Base-by-base conservation (phyloP, 1,140 invertebrate genomes). In the Drosophila navojoa region DNA sequence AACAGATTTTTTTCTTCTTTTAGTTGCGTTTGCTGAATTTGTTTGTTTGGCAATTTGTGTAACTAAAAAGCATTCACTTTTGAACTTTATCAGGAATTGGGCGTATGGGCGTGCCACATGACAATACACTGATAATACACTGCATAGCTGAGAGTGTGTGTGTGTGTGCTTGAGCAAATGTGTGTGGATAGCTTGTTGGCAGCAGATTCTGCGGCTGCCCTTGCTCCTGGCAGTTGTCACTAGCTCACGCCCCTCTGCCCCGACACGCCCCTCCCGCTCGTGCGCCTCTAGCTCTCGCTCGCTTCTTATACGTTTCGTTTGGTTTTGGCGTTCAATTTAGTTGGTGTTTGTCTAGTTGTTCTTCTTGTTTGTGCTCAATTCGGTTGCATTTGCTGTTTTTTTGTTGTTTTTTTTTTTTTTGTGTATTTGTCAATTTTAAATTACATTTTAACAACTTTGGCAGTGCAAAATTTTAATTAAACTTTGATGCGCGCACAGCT, bases 21-120 rank as follows among this genome's bases (percentile, higher is more conserved):
- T 50, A 59, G 52, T 42, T 59, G 61, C 32, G 38, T 58, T 70
- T 64, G 61, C 58, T 55, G 58, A 62, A 87, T 81, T 79, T 79
- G 76, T 87, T 87, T 87, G 82, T 87, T 86, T 82, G 79, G 72
- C 79, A 87, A 87, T 87, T 87, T 87, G 82, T 74, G 79, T 78
- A 87, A 82, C 82, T 82, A 87, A 87, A 87, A 87, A 82, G 82
- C 79, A 82, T 79, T 87, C 76, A 87, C 82, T 87, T 87, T 82
- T 87, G 69, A 87, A 79, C 82, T 87, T 87, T 87, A 87, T 81
- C 76, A 76, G 71, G 59, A 66, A 42, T 42, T 53, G 62, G 67
- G 70, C 53, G 38, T 44, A 22, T 67, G 42, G 75, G 45, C 64
- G 50, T 81, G 59, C 66, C 66, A 5, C 47, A 22, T 53, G 45